These are phyloP conservation scores for Drosophila aldrichi DNA, from an alignment of 2,888 invertebrate genomes.

Conservation along the genomic window DNA sequence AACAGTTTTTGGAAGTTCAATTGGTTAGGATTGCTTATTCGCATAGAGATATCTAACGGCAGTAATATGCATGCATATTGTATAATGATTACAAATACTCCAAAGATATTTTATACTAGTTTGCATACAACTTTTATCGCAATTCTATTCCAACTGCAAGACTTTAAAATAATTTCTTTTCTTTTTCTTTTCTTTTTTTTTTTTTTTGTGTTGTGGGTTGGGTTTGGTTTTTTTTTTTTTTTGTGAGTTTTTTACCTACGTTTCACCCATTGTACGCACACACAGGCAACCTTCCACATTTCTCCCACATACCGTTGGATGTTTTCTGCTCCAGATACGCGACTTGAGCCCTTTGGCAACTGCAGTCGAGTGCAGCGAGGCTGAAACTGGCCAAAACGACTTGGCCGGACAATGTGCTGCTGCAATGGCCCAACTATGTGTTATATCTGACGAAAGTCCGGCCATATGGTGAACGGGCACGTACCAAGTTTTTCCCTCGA, in stretches of 20 bases:
- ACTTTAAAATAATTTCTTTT: background rate
- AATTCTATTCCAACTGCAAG: background rate
- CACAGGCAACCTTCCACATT: conserved; percentile 12
- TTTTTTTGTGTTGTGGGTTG: too few relatives aligned
- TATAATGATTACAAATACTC: too few relatives aligned
- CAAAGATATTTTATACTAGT: too few relatives aligned
- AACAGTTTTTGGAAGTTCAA: background rate
- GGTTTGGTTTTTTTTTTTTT: background rate
- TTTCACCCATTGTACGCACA: conserved; percentile 20
- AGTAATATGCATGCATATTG: too few relatives aligned
- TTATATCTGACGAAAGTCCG: conserved; percentile 46
- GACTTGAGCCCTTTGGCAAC: conserved; percentile 66
- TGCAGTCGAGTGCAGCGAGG: conserved; percentile 76
- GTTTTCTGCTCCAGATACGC: conserved; percentile 74
- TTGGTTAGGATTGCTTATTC: background rate
- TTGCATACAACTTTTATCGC: background rate
- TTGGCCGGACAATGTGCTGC: conserved; percentile 1
- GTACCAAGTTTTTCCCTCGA: conserved; percentile 48
- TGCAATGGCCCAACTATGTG: conserved; percentile 9
- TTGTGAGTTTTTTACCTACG: background rate
- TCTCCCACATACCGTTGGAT: conserved; percentile 34
- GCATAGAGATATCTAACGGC: too few relatives aligned
- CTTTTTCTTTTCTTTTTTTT: background rate
- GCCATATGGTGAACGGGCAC: conserved; percentile 56
- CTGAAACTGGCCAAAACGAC: conserved; percentile 31